phyloP scores from a whole-genome alignment of 2,797 vertebrate genomes.

The Semaprochilodus insignis region DNA sequence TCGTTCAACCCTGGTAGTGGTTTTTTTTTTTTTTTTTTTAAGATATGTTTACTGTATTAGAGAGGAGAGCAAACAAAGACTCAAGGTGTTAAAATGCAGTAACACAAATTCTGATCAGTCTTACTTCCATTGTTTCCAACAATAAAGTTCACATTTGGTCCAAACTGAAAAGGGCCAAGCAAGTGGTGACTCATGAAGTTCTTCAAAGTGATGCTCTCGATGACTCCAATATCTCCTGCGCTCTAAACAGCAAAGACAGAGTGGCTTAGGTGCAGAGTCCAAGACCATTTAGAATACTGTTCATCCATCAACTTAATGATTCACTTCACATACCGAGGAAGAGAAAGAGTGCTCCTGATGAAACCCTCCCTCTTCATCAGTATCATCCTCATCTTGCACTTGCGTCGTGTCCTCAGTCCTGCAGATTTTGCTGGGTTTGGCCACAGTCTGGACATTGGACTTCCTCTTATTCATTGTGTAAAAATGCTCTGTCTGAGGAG shows the following conservation, averaged over 20 bases:
- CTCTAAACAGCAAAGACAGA: conserved; percentile 63
- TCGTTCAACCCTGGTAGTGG: too few species aligned
- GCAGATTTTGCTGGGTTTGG: conserved; percentile 44
- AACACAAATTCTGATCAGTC: not conserved
- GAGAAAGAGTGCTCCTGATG: conserved; percentile 47
- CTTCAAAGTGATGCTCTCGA: conserved; percentile 89
- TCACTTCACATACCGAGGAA: conserved; percentile 47
- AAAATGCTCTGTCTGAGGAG: not conserved
- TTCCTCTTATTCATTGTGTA: conserved; percentile 62
- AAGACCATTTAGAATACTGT: not conserved
- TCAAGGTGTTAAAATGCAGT: not conserved
- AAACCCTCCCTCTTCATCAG: conserved; percentile 32
- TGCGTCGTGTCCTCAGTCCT: conserved; percentile 29
- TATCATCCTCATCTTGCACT: conserved; percentile 44
- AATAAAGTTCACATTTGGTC: conserved; percentile 90
- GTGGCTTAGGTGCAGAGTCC: not conserved
- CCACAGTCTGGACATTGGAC: conserved; percentile 23
- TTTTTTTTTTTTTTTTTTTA: too few species aligned
- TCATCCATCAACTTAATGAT: not conserved
- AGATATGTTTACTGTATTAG: too few species aligned
- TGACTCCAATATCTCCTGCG: conserved; percentile 84
- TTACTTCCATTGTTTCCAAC: conserved; percentile 66
- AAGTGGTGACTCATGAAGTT: conserved; percentile 93
- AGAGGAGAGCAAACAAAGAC: not conserved
- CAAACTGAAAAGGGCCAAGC: conserved; percentile 89